These are phyloP conservation scores for Jaculus jaculus DNA, from an alignment of 2,113 vertebrate species.

Conservation along the genomic window DNA sequence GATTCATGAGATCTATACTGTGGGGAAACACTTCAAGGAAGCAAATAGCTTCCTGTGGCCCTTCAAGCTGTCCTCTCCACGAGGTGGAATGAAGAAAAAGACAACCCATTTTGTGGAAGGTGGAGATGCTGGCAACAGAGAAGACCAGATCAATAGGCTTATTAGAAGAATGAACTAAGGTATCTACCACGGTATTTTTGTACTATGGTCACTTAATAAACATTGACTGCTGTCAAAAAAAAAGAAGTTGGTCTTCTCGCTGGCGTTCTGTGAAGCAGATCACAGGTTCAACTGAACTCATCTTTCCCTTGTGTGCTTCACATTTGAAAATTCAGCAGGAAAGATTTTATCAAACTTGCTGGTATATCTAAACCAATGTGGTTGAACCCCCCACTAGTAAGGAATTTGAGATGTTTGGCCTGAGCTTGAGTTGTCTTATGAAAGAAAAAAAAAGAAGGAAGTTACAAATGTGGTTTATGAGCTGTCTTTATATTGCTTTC, in stretches of 20 bases:
- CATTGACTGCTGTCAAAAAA: too few species aligned
- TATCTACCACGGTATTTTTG: too few species aligned
- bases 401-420: slow-evolving; percentile 63
- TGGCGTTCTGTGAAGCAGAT: slow-evolving; percentile 11
- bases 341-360: slow-evolving; percentile 56
- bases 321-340: slow-evolving; percentile 56
- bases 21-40: too few species aligned
- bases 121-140: too few species aligned
- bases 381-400: slow-evolving; percentile 49
- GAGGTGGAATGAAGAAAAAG: too few species aligned
- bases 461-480: neutral
- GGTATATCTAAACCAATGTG: slow-evolving; percentile 35
- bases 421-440: neutral
- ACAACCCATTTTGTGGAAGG: too few species aligned
- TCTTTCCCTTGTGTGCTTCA: slow-evolving; percentile 49
- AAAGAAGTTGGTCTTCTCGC: neutral
- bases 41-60: too few species aligned
- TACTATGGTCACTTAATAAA: too few species aligned
- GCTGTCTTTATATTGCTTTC: neutral
- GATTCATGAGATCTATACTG: too few species aligned
- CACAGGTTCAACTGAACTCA: slow-evolving; percentile 9
- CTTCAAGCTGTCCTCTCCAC: too few species aligned
- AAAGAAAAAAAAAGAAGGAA: slow-evolving; percentile 21
- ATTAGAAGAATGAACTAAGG: too few species aligned
- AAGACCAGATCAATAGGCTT: too few species aligned